Percentiles rank a stretch among this genome's conserved stretches.
phyloP scores from a whole-genome alignment of 64 coral and sea anemone species.

The Pocillopora damicornis region DNA sequence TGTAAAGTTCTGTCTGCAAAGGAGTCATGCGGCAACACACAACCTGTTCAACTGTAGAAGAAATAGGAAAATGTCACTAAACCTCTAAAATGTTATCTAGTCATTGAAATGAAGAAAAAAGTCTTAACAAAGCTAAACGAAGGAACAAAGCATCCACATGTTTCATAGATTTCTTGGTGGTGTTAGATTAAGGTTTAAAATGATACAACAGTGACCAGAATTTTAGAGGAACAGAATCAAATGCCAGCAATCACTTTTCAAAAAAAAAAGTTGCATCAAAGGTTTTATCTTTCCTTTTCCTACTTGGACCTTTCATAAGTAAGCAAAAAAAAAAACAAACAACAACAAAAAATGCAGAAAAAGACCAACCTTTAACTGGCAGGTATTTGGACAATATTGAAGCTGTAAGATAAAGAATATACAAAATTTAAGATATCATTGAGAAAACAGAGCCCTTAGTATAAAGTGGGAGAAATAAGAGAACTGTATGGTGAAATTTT shows the following conservation, averaged over 20 bases:
- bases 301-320: too few species aligned
- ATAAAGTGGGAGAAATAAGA: not conserved
- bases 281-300: too few species aligned
- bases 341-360: not conserved
- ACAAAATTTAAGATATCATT: not conserved
- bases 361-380: constrained; percentile 77
- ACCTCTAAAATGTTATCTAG: not conserved
- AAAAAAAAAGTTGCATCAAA: too few species aligned
- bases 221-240: too few species aligned
- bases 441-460: not conserved
- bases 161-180: too few species aligned
- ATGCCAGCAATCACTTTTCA: too few species aligned
- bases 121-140: not conserved
- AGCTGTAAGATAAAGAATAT: constrained; percentile 47
- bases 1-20: constrained; percentile 76
- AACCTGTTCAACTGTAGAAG: constrained; percentile 76
- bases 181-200: too few species aligned
- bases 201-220: too few species aligned
- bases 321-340: not conserved
- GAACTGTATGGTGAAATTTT: too few species aligned
- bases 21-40: constrained; percentile 79
- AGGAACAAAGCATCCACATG: not conserved
- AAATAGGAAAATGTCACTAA: not conserved
- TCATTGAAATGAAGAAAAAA: not conserved
- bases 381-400: constrained; percentile 96